Evolutionary conservation across 2,113 vertebrate genomes (phyloP), one percentile per base, ranked within the genome.

Genomic region (Anas platyrhynchos): DNA sequence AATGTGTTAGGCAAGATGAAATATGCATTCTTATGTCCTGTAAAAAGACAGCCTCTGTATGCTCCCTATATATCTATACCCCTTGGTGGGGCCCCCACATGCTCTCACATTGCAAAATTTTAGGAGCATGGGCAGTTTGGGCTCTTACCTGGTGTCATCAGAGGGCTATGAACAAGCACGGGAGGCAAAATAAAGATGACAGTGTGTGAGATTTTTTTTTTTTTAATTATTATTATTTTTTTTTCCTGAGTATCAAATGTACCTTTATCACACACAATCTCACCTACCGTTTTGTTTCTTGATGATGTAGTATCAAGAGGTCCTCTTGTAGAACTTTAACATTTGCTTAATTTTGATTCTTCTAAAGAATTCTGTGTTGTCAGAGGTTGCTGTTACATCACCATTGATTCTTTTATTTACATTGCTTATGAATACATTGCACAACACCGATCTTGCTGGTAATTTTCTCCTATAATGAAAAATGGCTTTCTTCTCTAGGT

Each of bases 21-120:
- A 38, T 31, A 73, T 2, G 1, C 54, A 13, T 25, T 63, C 22
- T 56, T 32, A 27, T 7, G 2, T 43, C 25, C 31, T 95, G 22
- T 43, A 21, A 91, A 78, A 65, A 69, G 13, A 16, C 11, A 52
- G 7, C 3, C 23, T 21, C 22, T 23, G 16, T 52, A 36, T 43
- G 13, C 6, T 77, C 5, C 15, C 17, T 4, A 6, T 58, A 20
- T 22, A 9, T 9, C 71, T n/a, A 11, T 13, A 58, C 27, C 6
- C 10, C 9, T 15, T 14, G 1, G 6, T 3, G 16, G 21, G 63
- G 4, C 1, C 6, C 21, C 9, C 34, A 34, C 8, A 31, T 4
- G 1, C 4, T 61, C n/a, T 31, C 15, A 23, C 2, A 32, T 76
- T 72, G 65, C 48, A 73, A 43, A 44, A 77, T 6, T 56, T 44